phyloP scores from a whole-genome alignment of 2,113 vertebrate species.

The Osmerus eperlanus region DNA sequence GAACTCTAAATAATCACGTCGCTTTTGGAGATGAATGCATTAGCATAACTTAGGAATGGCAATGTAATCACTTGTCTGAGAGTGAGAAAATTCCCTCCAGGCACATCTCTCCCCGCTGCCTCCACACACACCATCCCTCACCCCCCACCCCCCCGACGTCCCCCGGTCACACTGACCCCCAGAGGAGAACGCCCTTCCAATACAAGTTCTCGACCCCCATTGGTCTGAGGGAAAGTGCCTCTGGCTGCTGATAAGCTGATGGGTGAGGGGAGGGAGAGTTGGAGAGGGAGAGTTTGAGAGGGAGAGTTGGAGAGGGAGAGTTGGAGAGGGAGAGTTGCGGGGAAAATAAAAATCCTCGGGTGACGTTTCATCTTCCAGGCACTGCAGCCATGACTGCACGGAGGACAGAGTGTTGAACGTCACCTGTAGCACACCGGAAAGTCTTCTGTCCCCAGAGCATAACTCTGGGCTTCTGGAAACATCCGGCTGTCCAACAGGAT shows the following conservation, averaged over 20 bases:
- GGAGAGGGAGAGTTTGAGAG: not conserved
- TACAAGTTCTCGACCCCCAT: constrained; percentile 52
- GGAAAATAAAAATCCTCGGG: not conserved
- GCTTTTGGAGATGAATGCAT: constrained; percentile 78
- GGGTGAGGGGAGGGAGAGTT: constrained; percentile 33
- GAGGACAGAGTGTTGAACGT: not conserved
- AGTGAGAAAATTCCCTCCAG: constrained; percentile 69
- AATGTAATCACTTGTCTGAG: constrained; percentile 73
- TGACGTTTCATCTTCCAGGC: not conserved
- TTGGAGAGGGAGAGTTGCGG: constrained; percentile 34
- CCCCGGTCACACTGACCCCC: constrained; percentile 62
- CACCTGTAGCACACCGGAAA: too few relatives aligned
- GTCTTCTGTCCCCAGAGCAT: too few relatives aligned
- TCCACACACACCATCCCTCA: constrained; percentile 46
- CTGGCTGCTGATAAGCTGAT: constrained; percentile 8
- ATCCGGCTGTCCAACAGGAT: too few relatives aligned
- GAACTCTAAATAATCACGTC: constrained; percentile 77
- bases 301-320: constrained; percentile 1
- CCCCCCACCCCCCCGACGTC: constrained; percentile 16
- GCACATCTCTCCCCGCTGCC: constrained; percentile 62
- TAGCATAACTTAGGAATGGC: constrained; percentile 75
- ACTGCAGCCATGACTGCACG: constrained; percentile 38
- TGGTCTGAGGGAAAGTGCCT: constrained; percentile 50
- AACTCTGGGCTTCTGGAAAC: too few relatives aligned
- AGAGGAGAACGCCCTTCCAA: constrained; percentile 50